These are phyloP conservation scores for Brachyalestes nurse DNA, from an alignment of 2,797 vertebrate species.

Conservation along the genomic window DNA sequence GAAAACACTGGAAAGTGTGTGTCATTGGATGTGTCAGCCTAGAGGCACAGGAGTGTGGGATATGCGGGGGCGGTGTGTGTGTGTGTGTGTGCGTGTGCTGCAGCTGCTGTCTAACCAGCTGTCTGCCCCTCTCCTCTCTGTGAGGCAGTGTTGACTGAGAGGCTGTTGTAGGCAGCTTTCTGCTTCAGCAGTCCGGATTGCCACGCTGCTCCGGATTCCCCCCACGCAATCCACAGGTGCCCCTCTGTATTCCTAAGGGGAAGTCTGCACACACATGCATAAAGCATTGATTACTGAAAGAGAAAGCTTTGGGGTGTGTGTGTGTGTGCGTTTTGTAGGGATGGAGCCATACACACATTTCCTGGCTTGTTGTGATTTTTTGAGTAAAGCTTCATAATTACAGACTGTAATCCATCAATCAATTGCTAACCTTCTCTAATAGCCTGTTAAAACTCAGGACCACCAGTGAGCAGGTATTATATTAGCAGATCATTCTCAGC, in stretches of 20 bases:
- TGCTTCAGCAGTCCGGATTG: neutral
- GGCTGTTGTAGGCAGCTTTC: conserved; percentile 23
- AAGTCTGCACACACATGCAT: neutral
- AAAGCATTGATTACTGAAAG: neutral
- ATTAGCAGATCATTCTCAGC: no score
- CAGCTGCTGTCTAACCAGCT: conserved; percentile 56
- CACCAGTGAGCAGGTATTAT: no score
- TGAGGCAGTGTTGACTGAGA: conserved; percentile 43
- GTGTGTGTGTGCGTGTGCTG: conserved; percentile 43
- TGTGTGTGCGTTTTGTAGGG: no score
- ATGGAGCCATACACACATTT: no score
- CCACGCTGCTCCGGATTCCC: conserved; percentile 10
- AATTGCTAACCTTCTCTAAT: no score
- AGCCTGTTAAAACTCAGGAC: no score
- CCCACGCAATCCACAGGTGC: conserved; percentile 49
- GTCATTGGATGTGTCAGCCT: conserved; percentile 30
- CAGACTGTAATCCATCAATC: no score
- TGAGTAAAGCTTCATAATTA: no score
- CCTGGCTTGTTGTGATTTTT: no score
- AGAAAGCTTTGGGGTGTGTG: neutral
- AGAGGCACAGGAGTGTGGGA: conserved; percentile 21
- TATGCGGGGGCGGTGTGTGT: conserved; percentile 29
- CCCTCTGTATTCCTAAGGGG: conserved; percentile 43
- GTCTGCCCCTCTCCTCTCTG: conserved; percentile 33
- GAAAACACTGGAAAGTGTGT: conserved; percentile 31